These are phyloP conservation scores for Drosophila meridiana DNA, from an alignment of 2,888 invertebrate genomes.

Conservation along the genomic window DNA sequence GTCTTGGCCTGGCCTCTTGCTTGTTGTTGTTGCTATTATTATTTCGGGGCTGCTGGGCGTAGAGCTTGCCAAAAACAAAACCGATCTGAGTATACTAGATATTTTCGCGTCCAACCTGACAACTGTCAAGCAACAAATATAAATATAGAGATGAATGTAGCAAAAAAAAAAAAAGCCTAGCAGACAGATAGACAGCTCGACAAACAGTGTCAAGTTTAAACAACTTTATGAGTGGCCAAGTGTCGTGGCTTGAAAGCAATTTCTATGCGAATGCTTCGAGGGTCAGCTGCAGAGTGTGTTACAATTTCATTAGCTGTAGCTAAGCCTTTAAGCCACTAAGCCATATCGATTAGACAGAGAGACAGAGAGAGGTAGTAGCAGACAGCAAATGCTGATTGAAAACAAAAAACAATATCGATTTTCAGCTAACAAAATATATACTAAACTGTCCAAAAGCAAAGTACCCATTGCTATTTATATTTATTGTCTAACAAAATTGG, in stretches of 20 bases:
- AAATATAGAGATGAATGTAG: slow-evolving; percentile 41
- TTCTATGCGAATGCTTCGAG: slow-evolving; percentile 20
- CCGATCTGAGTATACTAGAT: slow-evolving; percentile 26
- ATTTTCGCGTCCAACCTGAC: slow-evolving; percentile 45
- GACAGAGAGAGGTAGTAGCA: background rate
- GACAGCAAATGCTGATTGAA: background rate
- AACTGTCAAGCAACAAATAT: slow-evolving; percentile 54
- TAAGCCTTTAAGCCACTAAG: slow-evolving; percentile 41
- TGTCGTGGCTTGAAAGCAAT: slow-evolving; percentile 31
- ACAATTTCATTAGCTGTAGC: slow-evolving; percentile 23
- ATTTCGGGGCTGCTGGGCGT: slow-evolving; percentile 61
- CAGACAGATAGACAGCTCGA: slow-evolving; percentile 16
- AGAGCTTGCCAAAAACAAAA: slow-evolving; percentile 48
- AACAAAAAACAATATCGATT: slow-evolving; percentile 23
- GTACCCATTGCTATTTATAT: slow-evolving; percentile 43
- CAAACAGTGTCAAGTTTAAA: slow-evolving; percentile 75
- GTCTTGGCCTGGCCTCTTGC: slow-evolving; percentile 36
- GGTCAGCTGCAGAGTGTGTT: slow-evolving; percentile 16
- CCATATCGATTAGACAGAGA: slow-evolving; percentile 29
- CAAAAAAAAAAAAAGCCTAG: background rate
- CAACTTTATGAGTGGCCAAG: slow-evolving; percentile 36
- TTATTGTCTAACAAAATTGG: slow-evolving; percentile 37
- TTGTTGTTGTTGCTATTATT: slow-evolving; percentile 47
- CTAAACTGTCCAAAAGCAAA: background rate
- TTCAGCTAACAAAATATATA: slow-evolving; percentile 10